Evolutionary conservation across 2,888 invertebrate genomes (phyloP).

Genomic region (Drosophila mulleri): DNA sequence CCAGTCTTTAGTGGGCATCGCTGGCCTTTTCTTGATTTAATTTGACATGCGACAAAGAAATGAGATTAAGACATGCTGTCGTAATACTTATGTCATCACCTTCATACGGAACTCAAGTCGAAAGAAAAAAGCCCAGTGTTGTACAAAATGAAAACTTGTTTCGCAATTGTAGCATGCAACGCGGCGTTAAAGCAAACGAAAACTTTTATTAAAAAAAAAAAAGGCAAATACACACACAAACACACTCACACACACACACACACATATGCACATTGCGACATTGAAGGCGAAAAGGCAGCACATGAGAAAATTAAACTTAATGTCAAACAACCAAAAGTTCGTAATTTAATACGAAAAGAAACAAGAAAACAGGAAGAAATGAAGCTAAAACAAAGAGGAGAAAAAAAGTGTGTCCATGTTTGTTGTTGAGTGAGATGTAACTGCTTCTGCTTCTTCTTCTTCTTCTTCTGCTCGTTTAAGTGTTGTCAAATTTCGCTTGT

Average conservation of each 20-base stretch:
- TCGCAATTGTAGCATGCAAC: conserved; percentile 57
- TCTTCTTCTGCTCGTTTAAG: conserved; percentile 8
- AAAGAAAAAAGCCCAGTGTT: too few species aligned
- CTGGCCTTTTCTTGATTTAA: conserved; percentile 5
- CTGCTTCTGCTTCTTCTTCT: conserved; percentile 8
- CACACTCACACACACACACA: conserved; percentile 22
- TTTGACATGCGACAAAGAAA: conserved; percentile 30
- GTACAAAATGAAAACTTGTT: conserved; percentile 58
- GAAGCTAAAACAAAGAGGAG: background rate
- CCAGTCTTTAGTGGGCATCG: background rate
- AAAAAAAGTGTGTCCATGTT: conserved; percentile 36
- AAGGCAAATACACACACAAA: conserved; percentile 15
- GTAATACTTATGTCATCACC: conserved; percentile 3
- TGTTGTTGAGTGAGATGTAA: conserved; percentile 23
- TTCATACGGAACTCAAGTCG: conserved; percentile 17
- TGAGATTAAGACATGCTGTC: conserved; percentile 34
- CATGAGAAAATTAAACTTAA: conserved; percentile 60
- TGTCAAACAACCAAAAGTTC: conserved; percentile 61
- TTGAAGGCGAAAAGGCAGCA: conserved; percentile 31
- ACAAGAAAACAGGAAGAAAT: background rate
- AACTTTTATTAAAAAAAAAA: conserved; percentile 47
- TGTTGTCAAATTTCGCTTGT: conserved; percentile 23
- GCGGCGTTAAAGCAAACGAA: conserved; percentile 28
- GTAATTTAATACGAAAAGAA: conserved; percentile 57
- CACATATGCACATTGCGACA: conserved; percentile 37